Conservation (phyloP, 37 sponge, comb jelly and placozoan genomes). For the Petrosia ficiformis region DNA sequence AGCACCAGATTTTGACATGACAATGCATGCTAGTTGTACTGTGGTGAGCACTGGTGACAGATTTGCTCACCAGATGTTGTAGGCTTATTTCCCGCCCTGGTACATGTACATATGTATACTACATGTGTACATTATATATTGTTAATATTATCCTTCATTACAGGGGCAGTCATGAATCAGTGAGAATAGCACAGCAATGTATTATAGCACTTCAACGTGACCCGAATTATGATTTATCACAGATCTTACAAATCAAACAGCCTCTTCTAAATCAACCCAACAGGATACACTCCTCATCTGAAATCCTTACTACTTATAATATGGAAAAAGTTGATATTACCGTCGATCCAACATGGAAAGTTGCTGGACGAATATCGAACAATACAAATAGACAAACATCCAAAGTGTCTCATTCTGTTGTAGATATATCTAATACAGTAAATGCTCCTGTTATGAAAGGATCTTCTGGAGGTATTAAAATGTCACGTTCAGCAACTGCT, state of each 20-base stretch:
- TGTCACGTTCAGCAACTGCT: not conserved
- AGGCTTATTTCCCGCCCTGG: too few relatives aligned
- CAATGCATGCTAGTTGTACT: too few relatives aligned
- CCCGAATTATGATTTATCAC: conserved; percentile 36
- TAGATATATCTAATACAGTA: not conserved
- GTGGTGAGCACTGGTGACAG: too few relatives aligned
- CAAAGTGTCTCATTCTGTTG: not conserved
- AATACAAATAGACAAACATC: not conserved
- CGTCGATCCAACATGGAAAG: not conserved
- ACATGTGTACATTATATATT: not conserved
- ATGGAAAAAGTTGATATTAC: not conserved
- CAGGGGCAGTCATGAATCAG: conserved; percentile 71
- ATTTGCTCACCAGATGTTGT: too few relatives aligned
- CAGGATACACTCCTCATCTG: not conserved
- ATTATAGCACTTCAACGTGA: conserved; percentile 38
- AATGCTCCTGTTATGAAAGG: not conserved
- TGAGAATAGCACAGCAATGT: conserved; percentile 59
- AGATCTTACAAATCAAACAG: not conserved
- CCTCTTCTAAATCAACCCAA: not conserved
- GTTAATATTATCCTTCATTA: too few relatives aligned
- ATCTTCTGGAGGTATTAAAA: not conserved
- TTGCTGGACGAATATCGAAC: too few relatives aligned
- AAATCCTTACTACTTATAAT: not conserved
- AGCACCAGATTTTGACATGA: too few relatives aligned
- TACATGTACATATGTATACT: too few relatives aligned